Evolutionary conservation across 2,888 invertebrate genomes (phyloP), one percentile per base, ranked within the genome.

Genomic region (Nephrocerus scutellatus): DNA sequence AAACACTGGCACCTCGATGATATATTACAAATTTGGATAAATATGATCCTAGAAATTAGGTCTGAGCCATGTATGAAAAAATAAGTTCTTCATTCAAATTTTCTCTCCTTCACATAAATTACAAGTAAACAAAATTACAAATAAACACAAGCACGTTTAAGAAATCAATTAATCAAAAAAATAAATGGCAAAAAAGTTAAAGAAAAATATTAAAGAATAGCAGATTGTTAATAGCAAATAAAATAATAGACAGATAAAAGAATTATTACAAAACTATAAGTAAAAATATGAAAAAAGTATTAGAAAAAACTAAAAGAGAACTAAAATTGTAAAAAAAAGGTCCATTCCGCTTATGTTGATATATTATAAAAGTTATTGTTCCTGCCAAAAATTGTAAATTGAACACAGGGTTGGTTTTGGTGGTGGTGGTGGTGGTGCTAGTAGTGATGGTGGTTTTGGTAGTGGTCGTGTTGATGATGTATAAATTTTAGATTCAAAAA

Each of bases 401-500:
- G n/a, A n/a, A n/a, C n/a, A n/a, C n/a, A n/a, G n/a, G n/a, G n/a
- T n/a, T n/a, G 32, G 26, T 21, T 31, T 19, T 41, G 37, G 26
- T 31, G 29, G 13, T 21, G 26, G 9, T 37, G 33, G n/a, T 15
- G 30, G 21, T 20, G 30, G 14, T 24, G 36, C n/a, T n/a, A n/a
- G 22, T 22, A n/a, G n/a, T 18, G 15, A 28, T 16, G 33, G 23
- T 32, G 29, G n/a, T 6, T 13, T 32, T 31, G 28, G 23, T 32
- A 28, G 23, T 30, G 18, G 52, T 47, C 52, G 49, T 54, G 52
- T 54, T 41, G 47, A 49, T 53, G 56, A 52, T 60, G 58, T 57
- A 52, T 44, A 57, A 60, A 56, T 62, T 55, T 46, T 47, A 52
- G 61, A 61, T 63, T 60, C 62, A 47, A 55, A 67, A 68, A 67